Percentiles rank a stretch among this genome's conserved stretches.
Conservation (phyloP, 2,888 invertebrate species). For the Cerceris ruficornis region DNA sequence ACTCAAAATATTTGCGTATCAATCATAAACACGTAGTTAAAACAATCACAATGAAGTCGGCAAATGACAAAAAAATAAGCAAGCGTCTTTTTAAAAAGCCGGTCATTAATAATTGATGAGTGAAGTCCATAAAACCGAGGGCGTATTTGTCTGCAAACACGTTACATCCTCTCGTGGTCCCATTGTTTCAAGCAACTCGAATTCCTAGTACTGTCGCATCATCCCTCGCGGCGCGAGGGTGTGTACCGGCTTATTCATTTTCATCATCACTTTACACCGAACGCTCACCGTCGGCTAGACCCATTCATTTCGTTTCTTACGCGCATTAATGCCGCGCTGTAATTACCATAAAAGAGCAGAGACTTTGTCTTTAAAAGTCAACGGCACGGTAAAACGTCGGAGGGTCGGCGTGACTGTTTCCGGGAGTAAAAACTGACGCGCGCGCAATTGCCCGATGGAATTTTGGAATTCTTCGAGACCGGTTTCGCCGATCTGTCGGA, state of each 20-base stretch:
- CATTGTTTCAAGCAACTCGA: constrained; percentile 42
- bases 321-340: constrained; percentile 3
- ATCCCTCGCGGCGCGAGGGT: constrained; percentile 59
- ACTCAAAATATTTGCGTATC: too few species aligned
- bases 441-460: constrained; percentile 16
- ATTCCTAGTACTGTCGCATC: constrained; percentile 43
- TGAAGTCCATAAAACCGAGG: constrained; percentile 11
- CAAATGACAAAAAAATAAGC: too few species aligned
- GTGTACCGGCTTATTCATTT: constrained; percentile 70
- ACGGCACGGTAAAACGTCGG: constrained; percentile 3
- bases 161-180: constrained; percentile 16
- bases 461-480: constrained; percentile 50
- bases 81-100: background rate
- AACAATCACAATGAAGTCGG: too few species aligned
- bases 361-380: constrained; percentile 6
- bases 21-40: too few species aligned
- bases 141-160: constrained; percentile 24
- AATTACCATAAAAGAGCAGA: constrained; percentile 11
- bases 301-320: constrained; percentile 18
- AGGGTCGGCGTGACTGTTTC: background rate
- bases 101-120: background rate
- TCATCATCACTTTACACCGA: constrained; percentile 49
- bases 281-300: constrained; percentile 9
- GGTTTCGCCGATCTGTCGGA: constrained; percentile 41
- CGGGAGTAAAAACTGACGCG: constrained; percentile 9